Conservation (phyloP, 30 jellyfish, hydroid and myxozoan species). For the Haliclystus octoradiatus region DNA sequence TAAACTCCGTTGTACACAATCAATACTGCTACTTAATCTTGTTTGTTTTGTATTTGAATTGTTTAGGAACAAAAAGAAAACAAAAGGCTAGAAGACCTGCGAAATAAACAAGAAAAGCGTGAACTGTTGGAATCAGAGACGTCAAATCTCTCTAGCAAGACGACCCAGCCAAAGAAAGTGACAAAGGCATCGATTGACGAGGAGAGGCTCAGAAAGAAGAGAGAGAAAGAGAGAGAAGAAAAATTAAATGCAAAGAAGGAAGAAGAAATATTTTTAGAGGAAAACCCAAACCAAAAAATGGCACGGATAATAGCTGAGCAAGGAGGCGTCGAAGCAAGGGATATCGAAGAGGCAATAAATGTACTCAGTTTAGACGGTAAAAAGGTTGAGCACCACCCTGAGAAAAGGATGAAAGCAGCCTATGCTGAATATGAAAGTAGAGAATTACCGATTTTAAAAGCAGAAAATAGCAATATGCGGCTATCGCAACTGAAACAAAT, state of each 20-base stretch:
- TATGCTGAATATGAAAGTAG: slow-evolving; percentile 60
- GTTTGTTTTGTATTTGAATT: too few species aligned
- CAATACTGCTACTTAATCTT: too few species aligned
- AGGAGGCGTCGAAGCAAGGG: slow-evolving; percentile 77
- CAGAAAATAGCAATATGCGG: slow-evolving; percentile 62
- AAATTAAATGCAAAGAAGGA: slow-evolving; percentile 20
- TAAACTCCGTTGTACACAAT: too few species aligned
- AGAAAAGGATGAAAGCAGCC: slow-evolving; percentile 87
- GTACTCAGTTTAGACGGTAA: slow-evolving; percentile 36
- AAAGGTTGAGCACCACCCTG: slow-evolving; percentile 65
- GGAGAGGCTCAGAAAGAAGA: slow-evolving; percentile 4
- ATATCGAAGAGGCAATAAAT: slow-evolving; percentile 67
- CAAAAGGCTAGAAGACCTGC: slow-evolving; percentile 38
- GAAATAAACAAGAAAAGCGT: slow-evolving; percentile 49
- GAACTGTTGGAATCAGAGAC: slow-evolving; percentile 66
- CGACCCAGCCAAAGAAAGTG: slow-evolving; percentile 44
- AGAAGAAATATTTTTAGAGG: slow-evolving; percentile 34
- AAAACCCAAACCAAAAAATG: slow-evolving; percentile 71
- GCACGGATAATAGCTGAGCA: slow-evolving; percentile 50
- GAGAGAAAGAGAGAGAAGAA: slow-evolving; percentile 8
- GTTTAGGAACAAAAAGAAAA: slow-evolving; percentile 59
- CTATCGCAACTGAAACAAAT: slow-evolving; percentile 64
- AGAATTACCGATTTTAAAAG: slow-evolving; percentile 58
- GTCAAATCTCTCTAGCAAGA: too few species aligned
- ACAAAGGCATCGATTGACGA: slow-evolving; percentile 68